Conservation (phyloP, 37 sponge, comb jelly and placozoan genomes). For the Haliclona indistincta region DNA sequence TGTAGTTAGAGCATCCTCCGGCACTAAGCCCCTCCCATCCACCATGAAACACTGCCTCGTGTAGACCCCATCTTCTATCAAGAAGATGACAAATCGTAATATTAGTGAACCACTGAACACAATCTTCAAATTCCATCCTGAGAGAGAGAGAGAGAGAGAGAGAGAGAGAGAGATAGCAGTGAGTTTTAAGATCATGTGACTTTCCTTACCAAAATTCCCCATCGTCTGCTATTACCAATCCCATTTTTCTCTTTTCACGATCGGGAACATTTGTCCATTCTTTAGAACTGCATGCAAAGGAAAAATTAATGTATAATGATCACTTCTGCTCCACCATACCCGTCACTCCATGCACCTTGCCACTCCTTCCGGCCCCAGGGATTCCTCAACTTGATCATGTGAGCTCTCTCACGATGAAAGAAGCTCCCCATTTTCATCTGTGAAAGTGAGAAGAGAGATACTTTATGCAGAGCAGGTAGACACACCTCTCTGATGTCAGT, state of each 20-base stretch:
- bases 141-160: not conserved
- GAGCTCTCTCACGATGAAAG: constrained; percentile 12
- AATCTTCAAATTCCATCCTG: constrained; percentile 85
- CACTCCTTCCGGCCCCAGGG: constrained; percentile 92
- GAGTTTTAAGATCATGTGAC: not conserved
- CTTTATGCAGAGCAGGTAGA: not conserved
- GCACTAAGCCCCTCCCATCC: constrained; percentile 65
- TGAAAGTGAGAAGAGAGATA: not conserved
- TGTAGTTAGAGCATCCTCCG: constrained; percentile 85
- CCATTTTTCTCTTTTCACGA: constrained; percentile 58
- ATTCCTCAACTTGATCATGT: constrained; percentile 71
- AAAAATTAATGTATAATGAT: too few relatives aligned
- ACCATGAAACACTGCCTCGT: constrained; percentile 65
- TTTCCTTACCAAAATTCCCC: constrained; percentile 84
- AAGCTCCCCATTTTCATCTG: not conserved
- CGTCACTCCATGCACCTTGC: constrained; percentile 93
- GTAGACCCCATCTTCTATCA: not conserved
- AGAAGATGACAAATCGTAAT: constrained; percentile 53
- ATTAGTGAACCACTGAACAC: constrained; percentile 66
- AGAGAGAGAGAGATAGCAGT: too few relatives aligned
- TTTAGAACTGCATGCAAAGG: constrained; percentile 54
- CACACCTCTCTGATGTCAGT: constrained; percentile 65
- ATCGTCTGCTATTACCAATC: constrained; percentile 70
- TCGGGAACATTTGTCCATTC: constrained; percentile 71
- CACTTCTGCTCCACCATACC: constrained; percentile 31